phyloP scores from a whole-genome alignment of 2,888 invertebrate genomes.

The Caradrina clavipalpis region DNA sequence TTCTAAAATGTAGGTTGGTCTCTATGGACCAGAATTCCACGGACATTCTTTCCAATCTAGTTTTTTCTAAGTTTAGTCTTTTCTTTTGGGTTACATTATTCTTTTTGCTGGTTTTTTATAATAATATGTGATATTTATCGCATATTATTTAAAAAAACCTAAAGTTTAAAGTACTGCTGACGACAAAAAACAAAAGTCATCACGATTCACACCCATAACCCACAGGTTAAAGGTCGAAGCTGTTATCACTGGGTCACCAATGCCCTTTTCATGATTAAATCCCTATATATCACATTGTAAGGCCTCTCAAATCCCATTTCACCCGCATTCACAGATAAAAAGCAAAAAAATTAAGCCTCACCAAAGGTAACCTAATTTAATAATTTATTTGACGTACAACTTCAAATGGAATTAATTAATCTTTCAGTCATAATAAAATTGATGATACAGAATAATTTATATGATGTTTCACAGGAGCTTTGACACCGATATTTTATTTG shows the following conservation, averaged over 20 bases:
- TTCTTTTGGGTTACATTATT: too few species aligned
- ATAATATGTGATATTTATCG: too few species aligned
- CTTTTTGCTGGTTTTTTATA: too few species aligned
- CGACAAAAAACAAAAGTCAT: not conserved
- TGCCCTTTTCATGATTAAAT: slow-evolving; percentile 15
- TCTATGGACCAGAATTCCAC: too few species aligned
- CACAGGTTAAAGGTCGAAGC: not conserved
- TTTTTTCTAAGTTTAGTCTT: too few species aligned
- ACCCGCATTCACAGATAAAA: slow-evolving; percentile 12
- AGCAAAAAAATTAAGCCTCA: slow-evolving; percentile 12
- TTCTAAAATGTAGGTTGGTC: too few species aligned
- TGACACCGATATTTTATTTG: slow-evolving; percentile 28
- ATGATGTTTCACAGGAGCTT: slow-evolving; percentile 22
- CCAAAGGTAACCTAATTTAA: slow-evolving; percentile 3
- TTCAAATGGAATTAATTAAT: slow-evolving; percentile 46
- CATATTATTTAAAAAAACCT: too few species aligned
- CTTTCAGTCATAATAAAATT: slow-evolving; percentile 36
- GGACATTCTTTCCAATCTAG: too few species aligned
- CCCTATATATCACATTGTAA: slow-evolving; percentile 3
- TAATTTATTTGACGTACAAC: slow-evolving; percentile 37
- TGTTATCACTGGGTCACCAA: not conserved
- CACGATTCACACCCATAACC: not conserved
- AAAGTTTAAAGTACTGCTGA: too few species aligned
- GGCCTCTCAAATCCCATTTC: slow-evolving; percentile 11
- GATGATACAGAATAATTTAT: slow-evolving; percentile 37